These are phyloP conservation scores for Volucella zonaria DNA, from an alignment of 2,888 invertebrate genomes.

Conservation along the genomic window DNA sequence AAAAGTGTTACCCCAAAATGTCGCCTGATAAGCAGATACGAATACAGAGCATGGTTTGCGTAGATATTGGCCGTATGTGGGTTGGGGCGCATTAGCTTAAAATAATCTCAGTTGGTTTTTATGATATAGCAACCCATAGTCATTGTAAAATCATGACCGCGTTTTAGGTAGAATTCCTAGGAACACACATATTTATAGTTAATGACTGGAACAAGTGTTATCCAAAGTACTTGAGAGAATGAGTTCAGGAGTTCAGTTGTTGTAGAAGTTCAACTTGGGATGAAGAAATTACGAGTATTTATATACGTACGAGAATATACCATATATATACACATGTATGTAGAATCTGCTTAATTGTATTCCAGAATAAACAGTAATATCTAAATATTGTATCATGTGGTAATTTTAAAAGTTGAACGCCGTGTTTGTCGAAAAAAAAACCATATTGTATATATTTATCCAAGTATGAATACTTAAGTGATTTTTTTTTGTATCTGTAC, in stretches of 20 bases:
- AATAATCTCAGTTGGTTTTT: neutral
- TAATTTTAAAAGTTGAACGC: conserved; percentile 20
- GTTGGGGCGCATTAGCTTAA: neutral
- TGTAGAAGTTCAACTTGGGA: conserved; percentile 11
- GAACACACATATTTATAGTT: neutral
- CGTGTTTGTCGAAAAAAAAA: conserved; percentile 45
- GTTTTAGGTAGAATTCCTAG: conserved; percentile 1
- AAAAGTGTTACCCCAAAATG: neutral
- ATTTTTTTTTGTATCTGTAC: conserved; percentile 24
- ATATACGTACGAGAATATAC: too few species aligned
- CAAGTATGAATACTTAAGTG: conserved; percentile 27
- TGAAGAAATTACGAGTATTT: neutral
- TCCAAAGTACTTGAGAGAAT: conserved; percentile 17
- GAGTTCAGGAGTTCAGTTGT: conserved; percentile 52
- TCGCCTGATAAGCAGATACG: conserved; percentile 14
- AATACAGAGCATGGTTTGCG: neutral
- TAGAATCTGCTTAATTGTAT: conserved; percentile 7
- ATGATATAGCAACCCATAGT: neutral
- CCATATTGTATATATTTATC: too few species aligned
- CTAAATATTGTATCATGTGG: conserved; percentile 52
- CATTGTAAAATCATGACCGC: neutral
- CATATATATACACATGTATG: too few species aligned
- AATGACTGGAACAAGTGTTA: conserved; percentile 10
- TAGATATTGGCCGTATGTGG: neutral
- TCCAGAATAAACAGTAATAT: conserved; percentile 18